These are phyloP conservation scores for Marcusenius ussheri DNA, from an alignment of 2,113 vertebrate genomes.

Conservation along the genomic window DNA sequence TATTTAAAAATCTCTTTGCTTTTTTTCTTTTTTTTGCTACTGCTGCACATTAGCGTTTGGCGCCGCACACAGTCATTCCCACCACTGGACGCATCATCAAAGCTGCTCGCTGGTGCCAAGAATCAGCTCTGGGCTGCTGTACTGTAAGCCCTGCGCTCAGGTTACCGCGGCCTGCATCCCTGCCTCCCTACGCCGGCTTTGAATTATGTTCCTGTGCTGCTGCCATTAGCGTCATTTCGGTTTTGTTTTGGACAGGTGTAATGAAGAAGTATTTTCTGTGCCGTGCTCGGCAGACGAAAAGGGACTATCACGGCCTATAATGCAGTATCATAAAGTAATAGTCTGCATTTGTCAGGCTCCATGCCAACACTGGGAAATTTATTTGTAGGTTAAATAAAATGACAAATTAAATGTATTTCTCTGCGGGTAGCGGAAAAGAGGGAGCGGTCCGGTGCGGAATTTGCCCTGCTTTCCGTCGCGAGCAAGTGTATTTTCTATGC, in stretches of 20 bases:
- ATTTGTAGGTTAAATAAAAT: constrained; percentile 15
- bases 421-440: background rate
- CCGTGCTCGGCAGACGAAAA: background rate
- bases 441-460: constrained; percentile 1
- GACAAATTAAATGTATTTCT: constrained; percentile 13
- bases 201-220: background rate
- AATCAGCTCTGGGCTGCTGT: background rate
- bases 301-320: background rate
- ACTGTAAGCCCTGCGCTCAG: background rate
- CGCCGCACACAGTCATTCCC: background rate
- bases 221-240: background rate
- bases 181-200: background rate
- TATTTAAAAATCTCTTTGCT: background rate
- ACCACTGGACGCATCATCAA: background rate
- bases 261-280: background rate
- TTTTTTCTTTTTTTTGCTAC: background rate
- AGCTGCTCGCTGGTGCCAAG: background rate
- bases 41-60: background rate
- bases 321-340: background rate
- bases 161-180: background rate
- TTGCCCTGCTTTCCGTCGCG: background rate
- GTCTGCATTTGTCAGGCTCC: background rate
- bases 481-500: constrained; percentile 9
- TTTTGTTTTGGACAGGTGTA: background rate
- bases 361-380: constrained; percentile 10